Evolutionary conservation across 35 echinoderm and acorn worm species (phyloP).

Genomic region (Diadema setosum): DNA sequence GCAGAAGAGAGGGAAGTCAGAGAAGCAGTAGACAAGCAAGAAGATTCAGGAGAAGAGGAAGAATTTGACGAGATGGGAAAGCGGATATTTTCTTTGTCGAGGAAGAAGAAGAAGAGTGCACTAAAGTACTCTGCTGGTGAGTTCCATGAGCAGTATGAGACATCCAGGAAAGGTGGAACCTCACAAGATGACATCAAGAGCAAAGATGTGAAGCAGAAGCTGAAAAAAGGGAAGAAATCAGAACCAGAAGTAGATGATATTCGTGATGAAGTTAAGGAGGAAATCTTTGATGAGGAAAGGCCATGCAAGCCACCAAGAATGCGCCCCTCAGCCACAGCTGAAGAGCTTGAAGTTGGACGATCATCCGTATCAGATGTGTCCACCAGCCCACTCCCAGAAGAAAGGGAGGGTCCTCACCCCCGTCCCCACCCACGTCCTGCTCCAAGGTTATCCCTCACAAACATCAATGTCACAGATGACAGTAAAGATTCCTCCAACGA

Average conservation of each 20-base stretch:
- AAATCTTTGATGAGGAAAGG: neutral
- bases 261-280: neutral
- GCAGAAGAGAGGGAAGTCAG: neutral
- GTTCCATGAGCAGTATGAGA: slow-evolving; percentile 1
- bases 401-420: neutral
- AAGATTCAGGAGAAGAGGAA: neutral
- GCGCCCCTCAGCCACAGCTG: neutral
- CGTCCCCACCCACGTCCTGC: neutral
- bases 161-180: neutral
- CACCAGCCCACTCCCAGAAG: neutral
- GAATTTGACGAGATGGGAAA: slow-evolving; percentile 15
- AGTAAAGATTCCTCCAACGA: neutral
- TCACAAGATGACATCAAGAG: neutral
- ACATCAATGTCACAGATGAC: neutral
- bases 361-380: slow-evolving; percentile 1
- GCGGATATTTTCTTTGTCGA: neutral
- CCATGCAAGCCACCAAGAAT: slow-evolving; percentile 11
- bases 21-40: no score
- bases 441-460: neutral
- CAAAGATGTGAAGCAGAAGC: neutral
- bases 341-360: neutral
- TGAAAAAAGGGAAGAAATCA: neutral
- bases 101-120: neutral
- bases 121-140: slow-evolving; percentile 2
- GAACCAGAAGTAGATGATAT: no score